Evolutionary conservation across 2,888 invertebrate species (phyloP), one percentile per base, ranked within the genome.

Genomic region (Campaea margaritaria): DNA sequence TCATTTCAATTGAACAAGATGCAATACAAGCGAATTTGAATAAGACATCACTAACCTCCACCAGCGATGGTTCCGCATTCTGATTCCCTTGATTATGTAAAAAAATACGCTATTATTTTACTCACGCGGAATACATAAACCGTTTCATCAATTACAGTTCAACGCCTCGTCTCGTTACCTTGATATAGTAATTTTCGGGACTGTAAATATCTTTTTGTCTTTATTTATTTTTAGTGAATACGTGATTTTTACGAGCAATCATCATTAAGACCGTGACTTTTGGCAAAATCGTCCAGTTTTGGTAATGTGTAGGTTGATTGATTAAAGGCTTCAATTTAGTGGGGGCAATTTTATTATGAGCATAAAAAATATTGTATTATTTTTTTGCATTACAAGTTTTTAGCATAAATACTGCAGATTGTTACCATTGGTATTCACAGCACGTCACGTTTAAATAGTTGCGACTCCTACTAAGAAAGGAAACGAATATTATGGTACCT

Each of bases 41-140:
- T n/a, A 45, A 55, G 38, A 28, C 38, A 28, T 15, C 43, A 47
- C 27, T 8, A 48, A 54, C 39, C 0, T 49, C 13, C 16, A n/a
- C 0, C 4, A 7, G 36, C 16, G 44, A 44, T 56, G 74, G 82
- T 85, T 83, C 80, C 83, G 76, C 79, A 68, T 74, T 77, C 73
- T 79, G 75, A 78, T 73, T 79, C 73, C 68, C 73, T 72, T 79
- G 78, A 82, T 82, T 78, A 73, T 74, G 71, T 77, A 79, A 84
- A 83, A 78, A 83, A 80, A 42, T 21, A 31, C 31, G 62, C 65
- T 48, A 38, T 55, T 48, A 45, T 38, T 41, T 65, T 58, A 57
- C 43, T 57, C 61, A 71, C 67, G 61, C 61, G 58, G 50, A 57
- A 41, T 70, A 69, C 61, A 71, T 43, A 70, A 72, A 76, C 75